Conservation (phyloP, 2,888 invertebrate species). For the Eristalinus aeneus region DNA sequence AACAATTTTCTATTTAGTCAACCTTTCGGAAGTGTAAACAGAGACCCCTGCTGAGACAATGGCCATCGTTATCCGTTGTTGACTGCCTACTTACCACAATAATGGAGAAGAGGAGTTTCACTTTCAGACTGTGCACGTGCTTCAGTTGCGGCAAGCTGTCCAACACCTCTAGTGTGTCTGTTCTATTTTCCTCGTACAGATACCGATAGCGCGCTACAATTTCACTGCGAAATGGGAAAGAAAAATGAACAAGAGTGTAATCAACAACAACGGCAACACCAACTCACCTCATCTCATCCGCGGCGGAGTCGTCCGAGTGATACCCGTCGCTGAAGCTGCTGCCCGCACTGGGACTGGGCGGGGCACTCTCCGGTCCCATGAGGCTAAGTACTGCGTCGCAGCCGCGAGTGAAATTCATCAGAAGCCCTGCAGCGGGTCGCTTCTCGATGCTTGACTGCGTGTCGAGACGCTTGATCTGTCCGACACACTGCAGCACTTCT, state of each 20-base stretch:
- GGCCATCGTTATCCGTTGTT: slow-evolving; percentile 11
- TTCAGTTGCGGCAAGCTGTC: slow-evolving; percentile 90
- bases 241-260: slow-evolving; percentile 33
- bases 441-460: slow-evolving; percentile 84
- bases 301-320: slow-evolving; percentile 87
- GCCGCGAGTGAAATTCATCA: slow-evolving; percentile 89
- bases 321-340: slow-evolving; percentile 90
- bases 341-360: slow-evolving; percentile 80
- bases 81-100: slow-evolving; percentile 89
- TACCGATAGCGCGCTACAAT: slow-evolving; percentile 90
- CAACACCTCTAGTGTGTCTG: slow-evolving; percentile 92
- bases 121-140: slow-evolving; percentile 93
- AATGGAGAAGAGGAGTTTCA: slow-evolving; percentile 97
- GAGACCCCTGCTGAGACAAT: slow-evolving; percentile 47
- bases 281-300: slow-evolving; percentile 79
- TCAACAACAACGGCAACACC: slow-evolving; percentile 8
- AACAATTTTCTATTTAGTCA: slow-evolving; percentile 16
- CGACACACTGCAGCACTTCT: slow-evolving; percentile 89
- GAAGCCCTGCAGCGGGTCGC: slow-evolving; percentile 86
- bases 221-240: slow-evolving; percentile 81
- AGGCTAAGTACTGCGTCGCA: slow-evolving; percentile 89
- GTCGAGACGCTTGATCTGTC: slow-evolving; percentile 85
- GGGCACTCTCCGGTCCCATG: slow-evolving; percentile 83
- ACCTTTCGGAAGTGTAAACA: background rate
- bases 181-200: slow-evolving; percentile 91